Base-by-base conservation (phyloP, 2,888 invertebrate genomes). In the Unio pictorum region DNA sequence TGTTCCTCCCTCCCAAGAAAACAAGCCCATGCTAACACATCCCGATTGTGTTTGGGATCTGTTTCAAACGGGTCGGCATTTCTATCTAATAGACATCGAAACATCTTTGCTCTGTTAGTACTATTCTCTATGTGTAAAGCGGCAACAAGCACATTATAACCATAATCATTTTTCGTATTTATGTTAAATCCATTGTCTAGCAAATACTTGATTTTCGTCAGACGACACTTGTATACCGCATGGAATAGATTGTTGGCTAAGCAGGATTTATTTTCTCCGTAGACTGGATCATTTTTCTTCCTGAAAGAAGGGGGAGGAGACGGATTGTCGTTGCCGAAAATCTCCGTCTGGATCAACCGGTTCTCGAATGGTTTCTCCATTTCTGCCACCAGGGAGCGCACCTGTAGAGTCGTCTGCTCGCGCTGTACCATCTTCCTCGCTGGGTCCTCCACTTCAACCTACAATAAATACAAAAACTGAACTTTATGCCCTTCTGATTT, bases 1-100 rank as follows among this genome's bases (percentile, higher is more conserved):
- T 87, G 80, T 34, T 78, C 75, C 15, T 61, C 61, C 28, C 86
- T 71, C 0, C 84, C 83, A 26, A 87, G 75, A 8, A 78, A 56
- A 62, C 81, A 80, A 3, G 86, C 84, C 87, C 88, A 88, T 1
- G 79, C 75, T 55, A 88, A 67, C 4, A 82, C 83, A 45, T 79
- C 79, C 23, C 87, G 74, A 60, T 80, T 75, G 45, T 81, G 69
- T 28, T 71, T 76, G 0, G 67, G 71, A 64, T 87, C 86, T 23
- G 73, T 79, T 55, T 69, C 71, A 20, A 73, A 69, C 4, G 80
- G 77, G 61, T 87, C 79, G 0, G 86, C 87, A 11, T 84, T 83
- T 45, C 78, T 71, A 15, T 81, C 72, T 23, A 87, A 62, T 7
- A 88, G 78, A 64, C 79, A 81, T 7, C 66, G 67, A 66, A 88